Conservation (phyloP, 2,888 invertebrate species). For the Erpobdella octoculata region DNA sequence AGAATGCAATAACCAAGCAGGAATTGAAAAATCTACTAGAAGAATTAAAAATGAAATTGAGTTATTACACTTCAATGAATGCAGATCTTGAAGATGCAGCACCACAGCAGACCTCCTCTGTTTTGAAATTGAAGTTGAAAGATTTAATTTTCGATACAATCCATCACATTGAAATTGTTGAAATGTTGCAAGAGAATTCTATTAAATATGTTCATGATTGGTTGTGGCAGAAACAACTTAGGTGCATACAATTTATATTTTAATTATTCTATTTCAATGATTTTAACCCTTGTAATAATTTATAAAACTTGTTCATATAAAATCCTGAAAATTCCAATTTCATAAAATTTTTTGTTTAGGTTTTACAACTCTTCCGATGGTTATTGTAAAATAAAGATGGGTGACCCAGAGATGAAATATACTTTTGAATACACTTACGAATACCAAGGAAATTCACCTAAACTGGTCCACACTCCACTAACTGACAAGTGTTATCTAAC, state of each 20-base stretch:
- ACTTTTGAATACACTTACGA: constrained; percentile 88
- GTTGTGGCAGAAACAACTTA: constrained; percentile 89
- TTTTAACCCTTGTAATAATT: background rate
- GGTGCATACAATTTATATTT: constrained; percentile 58
- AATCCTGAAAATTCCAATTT: background rate
- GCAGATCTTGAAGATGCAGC: constrained; percentile 14
- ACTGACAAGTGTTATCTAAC: constrained; percentile 97
- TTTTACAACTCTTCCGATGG: constrained; percentile 11
- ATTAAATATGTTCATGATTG: constrained; percentile 68
- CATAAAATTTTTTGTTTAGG: background rate
- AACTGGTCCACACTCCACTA: constrained; percentile 86
- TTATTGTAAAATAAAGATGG: constrained; percentile 71
- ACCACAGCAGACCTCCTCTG: background rate
- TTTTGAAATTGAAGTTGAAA: constrained; percentile 73
- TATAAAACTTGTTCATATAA: background rate
- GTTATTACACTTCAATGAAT: constrained; percentile 49
- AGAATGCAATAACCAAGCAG: constrained; percentile 67
- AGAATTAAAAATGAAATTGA: constrained; percentile 52
- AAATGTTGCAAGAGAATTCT: constrained; percentile 63
- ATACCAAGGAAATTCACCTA: constrained; percentile 90
- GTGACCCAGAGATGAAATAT: constrained; percentile 63
- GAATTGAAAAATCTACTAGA: constrained; percentile 45
- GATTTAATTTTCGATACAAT: constrained; percentile 85
- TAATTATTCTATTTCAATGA: background rate
- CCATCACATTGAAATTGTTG: constrained; percentile 76